Evolutionary conservation across 92 coral and sea anemone species (phyloP).

Genomic region (Epizoanthus scotinus): DNA sequence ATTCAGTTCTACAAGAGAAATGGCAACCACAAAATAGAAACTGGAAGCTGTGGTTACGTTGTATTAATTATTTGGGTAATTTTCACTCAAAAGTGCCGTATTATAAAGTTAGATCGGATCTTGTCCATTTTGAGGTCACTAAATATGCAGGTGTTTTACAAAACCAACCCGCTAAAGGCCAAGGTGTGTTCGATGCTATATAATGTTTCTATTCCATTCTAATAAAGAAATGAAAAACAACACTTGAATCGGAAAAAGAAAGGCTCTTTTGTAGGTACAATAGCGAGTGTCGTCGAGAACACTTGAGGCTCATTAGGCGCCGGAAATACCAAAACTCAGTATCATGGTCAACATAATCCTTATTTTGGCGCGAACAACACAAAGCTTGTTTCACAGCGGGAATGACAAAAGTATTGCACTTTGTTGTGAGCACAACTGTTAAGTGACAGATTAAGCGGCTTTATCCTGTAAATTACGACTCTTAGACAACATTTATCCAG

Average conservation of each 20-base stretch:
- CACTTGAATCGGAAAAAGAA: conserved; percentile 14
- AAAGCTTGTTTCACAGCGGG: neutral
- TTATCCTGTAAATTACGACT: neutral
- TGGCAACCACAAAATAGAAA: conserved; percentile 19
- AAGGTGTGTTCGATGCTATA: neutral
- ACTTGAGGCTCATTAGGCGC: neutral
- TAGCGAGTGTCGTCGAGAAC: neutral
- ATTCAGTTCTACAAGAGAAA: conserved; percentile 10
- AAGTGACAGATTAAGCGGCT: conserved; percentile 27
- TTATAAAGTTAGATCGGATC: neutral
- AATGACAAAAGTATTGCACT: neutral
- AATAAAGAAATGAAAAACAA: conserved; percentile 6
- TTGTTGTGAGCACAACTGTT: neutral
- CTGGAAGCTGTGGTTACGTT: neutral
- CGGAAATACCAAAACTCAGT: conserved; percentile 36
- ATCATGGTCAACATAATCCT: neutral
- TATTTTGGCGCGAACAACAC: neutral
- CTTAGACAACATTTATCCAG: neutral
- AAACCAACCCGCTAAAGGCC: conserved; percentile 1
- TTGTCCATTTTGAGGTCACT: conserved; percentile 44
- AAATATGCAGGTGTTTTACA: neutral
- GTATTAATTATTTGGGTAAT: conserved; percentile 14
- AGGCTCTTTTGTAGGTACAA: neutral
- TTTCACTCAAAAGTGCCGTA: conserved; percentile 5
- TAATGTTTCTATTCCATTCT: neutral